Conservation (phyloP, 2,113 vertebrate species). For the Madoqua kirkii region DNA sequence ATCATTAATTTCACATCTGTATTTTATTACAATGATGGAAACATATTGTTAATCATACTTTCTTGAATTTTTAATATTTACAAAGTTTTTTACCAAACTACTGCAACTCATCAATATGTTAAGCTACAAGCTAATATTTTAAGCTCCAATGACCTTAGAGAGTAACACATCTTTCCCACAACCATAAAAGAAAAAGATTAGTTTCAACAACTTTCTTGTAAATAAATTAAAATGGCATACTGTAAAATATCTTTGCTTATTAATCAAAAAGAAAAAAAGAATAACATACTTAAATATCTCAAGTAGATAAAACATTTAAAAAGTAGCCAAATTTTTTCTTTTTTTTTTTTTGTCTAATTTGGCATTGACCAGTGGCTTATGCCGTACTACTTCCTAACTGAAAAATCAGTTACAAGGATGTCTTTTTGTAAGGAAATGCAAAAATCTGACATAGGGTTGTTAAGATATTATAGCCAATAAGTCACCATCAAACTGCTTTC, state of each 20-base stretch:
- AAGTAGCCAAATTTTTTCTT: neutral
- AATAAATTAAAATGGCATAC: constrained; percentile 37
- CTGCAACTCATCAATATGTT: neutral
- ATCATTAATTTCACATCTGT: neutral
- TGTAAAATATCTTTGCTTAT: constrained; percentile 12
- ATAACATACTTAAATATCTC: neutral
- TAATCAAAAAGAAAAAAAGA: constrained; percentile 5
- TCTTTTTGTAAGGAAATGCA: neutral
- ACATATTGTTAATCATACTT: neutral
- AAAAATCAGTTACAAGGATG: neutral
- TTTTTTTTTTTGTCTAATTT: neutral
- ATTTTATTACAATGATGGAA: neutral
- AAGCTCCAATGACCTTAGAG: neutral
- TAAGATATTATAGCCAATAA: neutral
- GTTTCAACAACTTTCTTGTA: neutral
- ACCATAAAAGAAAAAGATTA: neutral
- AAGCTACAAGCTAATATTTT: constrained; percentile 4
- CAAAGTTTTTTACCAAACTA: neutral
- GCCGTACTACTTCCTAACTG: neutral
- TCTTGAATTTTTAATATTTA: constrained; percentile 5
- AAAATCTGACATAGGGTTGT: neutral
- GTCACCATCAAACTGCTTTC: neutral
- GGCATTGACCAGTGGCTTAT: neutral
- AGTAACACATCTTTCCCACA: constrained; percentile 5
- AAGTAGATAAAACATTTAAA: neutral